phyloP scores from a whole-genome alignment of 1,140 invertebrate species.

The Formica exsecta region DNA sequence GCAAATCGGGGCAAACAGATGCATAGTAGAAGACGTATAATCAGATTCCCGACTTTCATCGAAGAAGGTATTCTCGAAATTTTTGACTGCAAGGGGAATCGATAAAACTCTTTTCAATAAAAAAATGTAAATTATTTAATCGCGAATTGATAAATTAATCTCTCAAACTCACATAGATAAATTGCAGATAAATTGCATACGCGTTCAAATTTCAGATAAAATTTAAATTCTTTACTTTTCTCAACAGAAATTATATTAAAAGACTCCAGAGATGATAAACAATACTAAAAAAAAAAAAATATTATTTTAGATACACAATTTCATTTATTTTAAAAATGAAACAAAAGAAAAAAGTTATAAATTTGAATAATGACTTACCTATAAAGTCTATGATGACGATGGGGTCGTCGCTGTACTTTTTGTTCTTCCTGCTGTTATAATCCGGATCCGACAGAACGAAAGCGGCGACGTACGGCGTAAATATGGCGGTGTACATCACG shows the following conservation, averaged over 20 bases:
- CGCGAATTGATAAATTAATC: neutral
- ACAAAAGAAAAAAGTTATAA: slow-evolving; percentile 40
- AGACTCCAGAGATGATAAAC: no score
- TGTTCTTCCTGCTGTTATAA: slow-evolving; percentile 89
- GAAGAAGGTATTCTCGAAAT: neutral
- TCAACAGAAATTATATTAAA: neutral
- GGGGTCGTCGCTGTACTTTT: slow-evolving; percentile 93
- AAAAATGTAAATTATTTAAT: slow-evolving; percentile 8
- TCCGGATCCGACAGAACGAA: slow-evolving; percentile 97
- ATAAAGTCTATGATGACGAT: slow-evolving; percentile 97
- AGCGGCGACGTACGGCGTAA: slow-evolving; percentile 99
- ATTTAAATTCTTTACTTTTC: neutral
- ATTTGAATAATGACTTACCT: slow-evolving; percentile 88
- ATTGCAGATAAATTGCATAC: neutral
- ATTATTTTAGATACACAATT: neutral
- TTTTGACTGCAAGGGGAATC: neutral
- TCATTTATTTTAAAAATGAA: neutral
- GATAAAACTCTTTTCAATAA: neutral
- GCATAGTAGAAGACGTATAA: neutral
- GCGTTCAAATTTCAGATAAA: neutral
- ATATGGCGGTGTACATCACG: slow-evolving; percentile 99
- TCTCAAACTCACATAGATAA: neutral
- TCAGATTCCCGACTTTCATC: neutral
- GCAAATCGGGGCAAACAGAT: neutral
- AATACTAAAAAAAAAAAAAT: no score